These are phyloP conservation scores for Paragorgia papillata DNA, from an alignment of 92 coral and sea anemone genomes.

Conservation along the genomic window DNA sequence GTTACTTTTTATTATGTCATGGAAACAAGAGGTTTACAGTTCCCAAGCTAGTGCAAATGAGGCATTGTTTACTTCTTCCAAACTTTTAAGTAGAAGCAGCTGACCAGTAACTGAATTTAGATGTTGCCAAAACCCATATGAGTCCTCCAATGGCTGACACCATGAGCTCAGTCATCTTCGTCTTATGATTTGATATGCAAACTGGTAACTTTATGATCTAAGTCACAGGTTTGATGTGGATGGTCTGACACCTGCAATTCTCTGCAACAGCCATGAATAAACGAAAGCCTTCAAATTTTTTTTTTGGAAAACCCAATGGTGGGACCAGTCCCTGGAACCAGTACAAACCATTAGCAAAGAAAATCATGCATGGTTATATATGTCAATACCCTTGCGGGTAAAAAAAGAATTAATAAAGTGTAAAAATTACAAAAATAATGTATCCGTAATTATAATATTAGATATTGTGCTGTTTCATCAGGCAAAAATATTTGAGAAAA, in stretches of 20 bases:
- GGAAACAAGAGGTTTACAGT: too few species aligned
- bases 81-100: slow-evolving; percentile 6
- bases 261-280: slow-evolving; percentile 9
- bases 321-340: not conserved
- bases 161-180: slow-evolving; percentile 12
- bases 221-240: slow-evolving; percentile 10
- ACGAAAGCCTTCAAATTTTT: not conserved
- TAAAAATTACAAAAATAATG: too few species aligned
- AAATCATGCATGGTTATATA: not conserved
- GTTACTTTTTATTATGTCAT: slow-evolving; percentile 2
- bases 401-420: not conserved
- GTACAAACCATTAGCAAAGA: not conserved
- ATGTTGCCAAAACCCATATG: slow-evolving; percentile 28
- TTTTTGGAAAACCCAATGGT: slow-evolving; percentile 15
- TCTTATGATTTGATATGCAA: not conserved
- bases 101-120: too few species aligned
- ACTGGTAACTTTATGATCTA: slow-evolving; percentile 7
- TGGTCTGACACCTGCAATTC: slow-evolving; percentile 17
- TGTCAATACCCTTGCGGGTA: not conserved
- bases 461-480: too few species aligned
- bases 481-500: too few species aligned
- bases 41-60: slow-evolving; percentile 7
- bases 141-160: slow-evolving; percentile 22
- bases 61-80: slow-evolving; percentile 1
- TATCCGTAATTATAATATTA: too few species aligned